Evolutionary conservation across 1,140 invertebrate species (phyloP).

Genomic region (Polyergus mexicanus): DNA sequence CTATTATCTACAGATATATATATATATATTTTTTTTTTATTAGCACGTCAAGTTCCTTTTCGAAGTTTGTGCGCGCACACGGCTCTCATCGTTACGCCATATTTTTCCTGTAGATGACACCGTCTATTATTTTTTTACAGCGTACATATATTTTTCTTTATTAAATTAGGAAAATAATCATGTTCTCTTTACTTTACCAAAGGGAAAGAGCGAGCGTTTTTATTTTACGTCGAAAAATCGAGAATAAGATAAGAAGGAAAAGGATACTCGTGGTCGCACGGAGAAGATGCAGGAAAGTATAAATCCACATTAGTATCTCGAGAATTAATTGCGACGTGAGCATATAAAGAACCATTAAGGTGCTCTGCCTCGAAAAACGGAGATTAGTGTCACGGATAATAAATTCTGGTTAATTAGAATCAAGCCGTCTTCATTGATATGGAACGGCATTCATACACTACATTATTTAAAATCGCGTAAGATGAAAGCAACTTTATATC

Average conservation of each 20-base stretch:
- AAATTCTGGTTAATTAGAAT: conserved; percentile 75
- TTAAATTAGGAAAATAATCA: conserved; percentile 33
- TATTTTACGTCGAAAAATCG: not conserved
- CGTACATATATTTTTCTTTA: conserved; percentile 14
- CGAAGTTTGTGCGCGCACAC: not conserved
- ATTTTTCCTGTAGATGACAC: not conserved
- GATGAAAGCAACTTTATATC: conserved; percentile 71
- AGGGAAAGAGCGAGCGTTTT: not conserved
- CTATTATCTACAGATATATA: not conserved
- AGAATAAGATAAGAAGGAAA: conserved; percentile 13
- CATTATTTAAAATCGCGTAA: conserved; percentile 62
- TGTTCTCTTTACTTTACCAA: not conserved
- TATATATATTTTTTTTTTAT: conserved; percentile 15
- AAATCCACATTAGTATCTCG: conserved; percentile 50
- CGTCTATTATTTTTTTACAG: not conserved
- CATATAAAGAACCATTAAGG: conserved; percentile 75
- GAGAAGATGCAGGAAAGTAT: conserved; percentile 21
- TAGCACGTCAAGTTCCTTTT: conserved; percentile 6
- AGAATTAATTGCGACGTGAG: conserved; percentile 55
- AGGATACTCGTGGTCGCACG: not conserved
- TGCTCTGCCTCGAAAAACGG: conserved; percentile 39
- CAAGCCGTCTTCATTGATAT: conserved; percentile 69
- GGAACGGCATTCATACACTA: conserved; percentile 56
- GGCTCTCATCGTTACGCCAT: not conserved
- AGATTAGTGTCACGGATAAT: conserved; percentile 64